These are phyloP conservation scores for Acleris emargana DNA, from an alignment of 2,888 invertebrate genomes.

Conservation along the genomic window DNA sequence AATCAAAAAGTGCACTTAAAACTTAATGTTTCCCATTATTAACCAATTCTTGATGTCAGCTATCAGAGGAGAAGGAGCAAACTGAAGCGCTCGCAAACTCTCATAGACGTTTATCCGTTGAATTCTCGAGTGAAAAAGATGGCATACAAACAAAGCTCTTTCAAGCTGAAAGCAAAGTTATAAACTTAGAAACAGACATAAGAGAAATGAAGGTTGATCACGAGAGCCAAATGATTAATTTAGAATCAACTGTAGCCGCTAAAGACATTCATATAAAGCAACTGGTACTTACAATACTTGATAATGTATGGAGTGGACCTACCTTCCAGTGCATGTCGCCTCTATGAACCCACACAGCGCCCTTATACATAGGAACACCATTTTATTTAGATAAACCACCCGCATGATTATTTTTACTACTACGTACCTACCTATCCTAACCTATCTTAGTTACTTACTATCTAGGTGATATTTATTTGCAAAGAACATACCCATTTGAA, in stretches of 20 bases:
- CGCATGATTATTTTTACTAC: conserved; percentile 10
- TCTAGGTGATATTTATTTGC: not conserved
- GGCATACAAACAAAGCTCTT: conserved; percentile 72
- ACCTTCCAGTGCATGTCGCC: conserved; percentile 45
- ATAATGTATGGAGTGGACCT: conserved; percentile 39
- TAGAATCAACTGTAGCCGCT: conserved; percentile 82
- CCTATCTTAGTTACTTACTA: not conserved
- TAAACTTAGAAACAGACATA: conserved; percentile 76
- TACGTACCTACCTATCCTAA: not conserved
- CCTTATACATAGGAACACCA: not conserved
- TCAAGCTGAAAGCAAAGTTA: conserved; percentile 74
- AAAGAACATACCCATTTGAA: not conserved
- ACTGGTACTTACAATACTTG: conserved; percentile 72
- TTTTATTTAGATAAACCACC: conserved; percentile 3
- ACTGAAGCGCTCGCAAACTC: conserved; percentile 63
- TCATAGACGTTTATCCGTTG: conserved; percentile 71
- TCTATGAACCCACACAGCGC: conserved; percentile 5
- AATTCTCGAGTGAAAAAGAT: conserved; percentile 76
- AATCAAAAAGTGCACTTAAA: not conserved
- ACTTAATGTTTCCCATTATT: not conserved
- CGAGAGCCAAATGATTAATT: conserved; percentile 84
- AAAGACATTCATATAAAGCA: conserved; percentile 85
- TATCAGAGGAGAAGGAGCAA: conserved; percentile 78
- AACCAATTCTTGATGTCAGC: conserved; percentile 57
- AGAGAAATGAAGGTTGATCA: conserved; percentile 82